These are phyloP conservation scores for Oxytorus armatus DNA, from an alignment of 2,888 invertebrate species.

Conservation along the genomic window DNA sequence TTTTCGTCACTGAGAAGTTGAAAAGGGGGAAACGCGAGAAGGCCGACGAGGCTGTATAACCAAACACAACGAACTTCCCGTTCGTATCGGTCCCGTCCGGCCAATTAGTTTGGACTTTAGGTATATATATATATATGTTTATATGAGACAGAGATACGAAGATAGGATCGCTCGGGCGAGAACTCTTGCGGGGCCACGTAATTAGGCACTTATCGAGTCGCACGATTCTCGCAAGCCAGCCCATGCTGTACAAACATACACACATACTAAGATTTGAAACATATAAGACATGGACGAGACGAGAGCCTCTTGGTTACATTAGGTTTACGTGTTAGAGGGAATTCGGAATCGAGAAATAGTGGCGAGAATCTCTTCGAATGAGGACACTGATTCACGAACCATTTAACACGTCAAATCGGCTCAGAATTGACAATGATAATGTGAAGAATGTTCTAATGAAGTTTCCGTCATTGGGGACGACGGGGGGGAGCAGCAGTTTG, in stretches of 20 bases:
- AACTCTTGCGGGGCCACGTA: slow-evolving; percentile 73
- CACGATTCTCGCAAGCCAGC: slow-evolving; percentile 61
- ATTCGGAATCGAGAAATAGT: slow-evolving; percentile 43
- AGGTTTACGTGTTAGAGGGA: slow-evolving; percentile 30
- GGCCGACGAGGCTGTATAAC: slow-evolving; percentile 30
- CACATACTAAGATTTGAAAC: slow-evolving; percentile 16
- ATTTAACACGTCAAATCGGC: slow-evolving; percentile 15
- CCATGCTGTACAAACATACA: slow-evolving; percentile 32
- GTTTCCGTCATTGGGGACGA: not conserved
- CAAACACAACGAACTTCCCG: slow-evolving; percentile 35
- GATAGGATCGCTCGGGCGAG: slow-evolving; percentile 72
- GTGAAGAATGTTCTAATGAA: not conserved
- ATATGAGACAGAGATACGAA: slow-evolving; percentile 41
- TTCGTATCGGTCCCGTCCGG: slow-evolving; percentile 71
- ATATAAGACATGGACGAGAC: slow-evolving; percentile 15
- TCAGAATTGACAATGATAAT: slow-evolving; percentile 5
- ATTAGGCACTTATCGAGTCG: slow-evolving; percentile 80
- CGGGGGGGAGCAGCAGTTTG: no score
- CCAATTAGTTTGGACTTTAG: slow-evolving; percentile 79
- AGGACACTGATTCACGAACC: slow-evolving; percentile 42
- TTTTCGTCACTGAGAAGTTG: slow-evolving; percentile 5
- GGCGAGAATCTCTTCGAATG: not conserved
- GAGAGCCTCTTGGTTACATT: slow-evolving; percentile 5
- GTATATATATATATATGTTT: slow-evolving; percentile 36
- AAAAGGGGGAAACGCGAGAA: slow-evolving; percentile 1